Conservation (phyloP, 1,140 invertebrate species). For the Sycobia sp. region DNA sequence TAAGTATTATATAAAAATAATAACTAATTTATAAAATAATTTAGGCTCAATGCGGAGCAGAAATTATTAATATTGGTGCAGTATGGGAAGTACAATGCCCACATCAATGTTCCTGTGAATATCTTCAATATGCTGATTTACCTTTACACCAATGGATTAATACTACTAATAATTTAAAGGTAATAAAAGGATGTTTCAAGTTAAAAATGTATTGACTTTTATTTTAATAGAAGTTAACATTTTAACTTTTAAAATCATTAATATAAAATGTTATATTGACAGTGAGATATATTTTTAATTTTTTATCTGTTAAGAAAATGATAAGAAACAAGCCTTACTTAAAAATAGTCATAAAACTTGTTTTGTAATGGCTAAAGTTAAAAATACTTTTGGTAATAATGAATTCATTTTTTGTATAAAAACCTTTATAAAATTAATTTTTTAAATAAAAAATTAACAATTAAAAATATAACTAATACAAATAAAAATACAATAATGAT, state of each 20-base stretch:
- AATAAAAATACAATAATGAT: background rate
- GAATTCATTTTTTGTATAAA: no score
- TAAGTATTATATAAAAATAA: background rate
- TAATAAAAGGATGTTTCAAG: constrained; percentile 32
- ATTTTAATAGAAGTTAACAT: no score
- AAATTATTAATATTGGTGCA: constrained; percentile 46
- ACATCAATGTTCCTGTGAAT: constrained; percentile 50
- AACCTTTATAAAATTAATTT: constrained; percentile 6
- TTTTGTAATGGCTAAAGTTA: no score
- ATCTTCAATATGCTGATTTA: constrained; percentile 48
- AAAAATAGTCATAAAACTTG: no score
- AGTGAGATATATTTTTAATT: constrained; percentile 5
- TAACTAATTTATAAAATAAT: constrained; percentile 22
- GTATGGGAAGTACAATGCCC: constrained; percentile 53
- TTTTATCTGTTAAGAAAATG: no score
- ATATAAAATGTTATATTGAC: no score
- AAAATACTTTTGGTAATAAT: no score
- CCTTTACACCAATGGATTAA: constrained; percentile 51
- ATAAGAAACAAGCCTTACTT: no score
- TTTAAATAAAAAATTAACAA: constrained; percentile 24
- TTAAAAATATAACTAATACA: constrained; percentile 5
- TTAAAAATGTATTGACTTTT: no score
- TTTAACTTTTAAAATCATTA: no score
- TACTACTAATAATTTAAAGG: constrained; percentile 33
- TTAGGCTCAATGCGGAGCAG: constrained; percentile 35